Conservation (phyloP, 2,113 vertebrate genomes). For the Colistium nudipinnis region DNA sequence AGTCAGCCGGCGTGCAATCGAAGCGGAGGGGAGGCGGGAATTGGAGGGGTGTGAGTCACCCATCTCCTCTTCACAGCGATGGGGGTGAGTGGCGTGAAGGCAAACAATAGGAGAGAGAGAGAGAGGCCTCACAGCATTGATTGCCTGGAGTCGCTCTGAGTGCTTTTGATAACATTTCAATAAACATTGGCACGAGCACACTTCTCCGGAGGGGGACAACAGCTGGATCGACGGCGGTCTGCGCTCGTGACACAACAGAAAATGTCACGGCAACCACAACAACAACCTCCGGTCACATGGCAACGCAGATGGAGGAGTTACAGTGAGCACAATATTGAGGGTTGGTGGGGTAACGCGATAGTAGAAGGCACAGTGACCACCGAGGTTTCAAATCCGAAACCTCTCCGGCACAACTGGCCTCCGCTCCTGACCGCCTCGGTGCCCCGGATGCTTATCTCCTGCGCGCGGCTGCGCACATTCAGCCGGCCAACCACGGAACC, state of each 20-base stretch:
- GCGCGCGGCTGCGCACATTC: constrained; percentile 41
- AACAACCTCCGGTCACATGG: constrained; percentile 14
- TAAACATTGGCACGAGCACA: constrained; percentile 77
- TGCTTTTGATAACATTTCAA: constrained; percentile 79
- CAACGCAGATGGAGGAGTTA: constrained; percentile 26
- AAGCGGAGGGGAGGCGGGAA: constrained; percentile 35
- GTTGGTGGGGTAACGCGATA: background rate
- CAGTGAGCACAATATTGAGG: background rate
- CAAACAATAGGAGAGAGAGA: constrained; percentile 58
- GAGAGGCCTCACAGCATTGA: constrained; percentile 70
- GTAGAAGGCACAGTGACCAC: constrained; percentile 18
- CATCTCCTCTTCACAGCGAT: constrained; percentile 45
- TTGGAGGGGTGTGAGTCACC: constrained; percentile 59
- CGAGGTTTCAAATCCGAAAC: constrained; percentile 15
- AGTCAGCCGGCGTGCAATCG: constrained; percentile 52
- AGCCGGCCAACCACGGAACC: constrained; percentile 44
- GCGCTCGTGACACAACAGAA: constrained; percentile 23
- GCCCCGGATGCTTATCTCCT: constrained; percentile 63
- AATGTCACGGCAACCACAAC: constrained; percentile 21
- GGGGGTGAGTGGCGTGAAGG: constrained; percentile 47
- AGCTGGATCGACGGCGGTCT: constrained; percentile 57
- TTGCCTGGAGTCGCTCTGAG: constrained; percentile 69
- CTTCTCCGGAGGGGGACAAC: constrained; percentile 58
- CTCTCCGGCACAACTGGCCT: constrained; percentile 14
- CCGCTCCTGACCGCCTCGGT: constrained; percentile 26